These are phyloP conservation scores for Melanerpes formicivorus DNA, from an alignment of 2,113 vertebrate species.

Conservation along the genomic window DNA sequence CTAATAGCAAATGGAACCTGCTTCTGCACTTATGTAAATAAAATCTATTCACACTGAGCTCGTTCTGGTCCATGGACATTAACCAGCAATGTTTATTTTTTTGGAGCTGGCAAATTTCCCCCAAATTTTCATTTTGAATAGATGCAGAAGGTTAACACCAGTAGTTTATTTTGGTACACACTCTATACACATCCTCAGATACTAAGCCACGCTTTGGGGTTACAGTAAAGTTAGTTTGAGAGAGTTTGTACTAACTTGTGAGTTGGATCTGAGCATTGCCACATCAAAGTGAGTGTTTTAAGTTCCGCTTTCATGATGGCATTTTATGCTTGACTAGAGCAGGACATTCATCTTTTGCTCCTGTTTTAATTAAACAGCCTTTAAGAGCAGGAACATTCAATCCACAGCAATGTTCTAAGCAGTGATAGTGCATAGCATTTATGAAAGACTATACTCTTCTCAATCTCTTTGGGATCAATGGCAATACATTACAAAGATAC, in stretches of 20 bases:
- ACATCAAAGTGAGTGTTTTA: constrained; percentile 5
- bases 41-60: constrained; percentile 52
- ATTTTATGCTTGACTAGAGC: constrained; percentile 8
- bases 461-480: not conserved
- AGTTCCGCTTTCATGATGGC: constrained; percentile 13
- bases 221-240: not conserved
- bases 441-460: not conserved
- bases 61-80: constrained; percentile 51
- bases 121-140: constrained; percentile 64
- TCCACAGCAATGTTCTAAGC: not conserved
- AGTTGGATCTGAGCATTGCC: not conserved
- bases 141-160: constrained; percentile 55
- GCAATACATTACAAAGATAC: not conserved
- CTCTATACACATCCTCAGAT: constrained; percentile 1
- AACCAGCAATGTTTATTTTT: constrained; percentile 70
- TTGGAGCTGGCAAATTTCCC: constrained; percentile 66
- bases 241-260: not conserved
- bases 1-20: constrained; percentile 69
- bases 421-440: not conserved
- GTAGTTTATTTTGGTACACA: constrained; percentile 61
- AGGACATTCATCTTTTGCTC: constrained; percentile 21
- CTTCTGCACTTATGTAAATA: constrained; percentile 68
- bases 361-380: constrained; percentile 47
- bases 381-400: constrained; percentile 21
- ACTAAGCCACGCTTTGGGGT: constrained; percentile 6